Evolutionary conservation across 2,797 vertebrate species (phyloP), one percentile per base, ranked within the genome.

Genomic region (Lepus townsendii): DNA sequence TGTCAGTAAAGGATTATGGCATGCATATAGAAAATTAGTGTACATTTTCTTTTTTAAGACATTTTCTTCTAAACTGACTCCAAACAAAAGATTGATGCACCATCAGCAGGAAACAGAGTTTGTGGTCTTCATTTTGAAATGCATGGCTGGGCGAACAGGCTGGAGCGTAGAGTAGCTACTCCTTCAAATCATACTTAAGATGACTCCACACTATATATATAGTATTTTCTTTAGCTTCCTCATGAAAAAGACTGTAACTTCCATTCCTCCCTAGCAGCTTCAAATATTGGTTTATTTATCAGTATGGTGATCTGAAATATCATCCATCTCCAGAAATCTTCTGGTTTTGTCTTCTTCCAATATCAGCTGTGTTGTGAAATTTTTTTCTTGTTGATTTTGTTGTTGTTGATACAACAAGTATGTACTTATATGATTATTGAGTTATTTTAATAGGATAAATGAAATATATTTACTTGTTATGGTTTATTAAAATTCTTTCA

Each of bases 401-500:
- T 57, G 54, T 57, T 57, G 54, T 19, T 57, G 13, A 42, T 71
- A 8, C 9, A 82, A 62, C 54, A 87, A 6, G 24, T 88, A 72
- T 63, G 90, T 75, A 77, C 26, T 32, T 73, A 32, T 78, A 42
- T 30, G 6, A 20, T 26, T 76, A 24, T 42, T 57, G 35, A 50
- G 20, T 60, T 75, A 22, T 8, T 42, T 35, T 35, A 72, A 52
- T 38, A 19, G 11, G 50, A 32, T 68, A 47, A 95, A 19, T 19
- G 24, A 63, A 62, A 32, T 3, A 50, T 26, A 3, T 65, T 73
- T 83, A 22, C 13, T 93, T 32, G 63, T 3, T 30, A 13, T n/a
- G 68, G 38, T 93, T 86, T n/a, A 82, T 78, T 84, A 57, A 92
- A 85, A 13, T n/a, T 27, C 7, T 20, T 84, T 76, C 30, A 42